These are phyloP conservation scores for Drosophila miranda DNA, from an alignment of 1,140 invertebrate genomes.

Conservation along the genomic window DNA sequence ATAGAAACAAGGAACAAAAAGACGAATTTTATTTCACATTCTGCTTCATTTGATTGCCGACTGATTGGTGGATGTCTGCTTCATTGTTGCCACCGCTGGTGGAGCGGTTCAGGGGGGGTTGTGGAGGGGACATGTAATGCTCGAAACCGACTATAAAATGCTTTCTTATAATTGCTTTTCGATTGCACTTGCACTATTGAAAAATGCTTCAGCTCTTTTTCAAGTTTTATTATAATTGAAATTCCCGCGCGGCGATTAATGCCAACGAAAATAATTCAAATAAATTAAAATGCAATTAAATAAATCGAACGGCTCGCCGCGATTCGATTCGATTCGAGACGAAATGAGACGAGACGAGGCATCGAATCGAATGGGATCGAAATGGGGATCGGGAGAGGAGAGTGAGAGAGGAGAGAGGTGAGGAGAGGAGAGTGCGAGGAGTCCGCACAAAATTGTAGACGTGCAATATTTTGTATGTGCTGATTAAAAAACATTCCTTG, in stretches of 20 bases:
- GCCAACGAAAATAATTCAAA: constrained; percentile 79
- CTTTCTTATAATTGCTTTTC: constrained; percentile 79
- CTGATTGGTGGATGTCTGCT: constrained; percentile 14
- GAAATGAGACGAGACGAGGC: background rate
- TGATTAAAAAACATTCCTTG: constrained; percentile 82
- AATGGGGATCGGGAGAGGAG: constrained; percentile 26
- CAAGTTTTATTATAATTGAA: constrained; percentile 76
- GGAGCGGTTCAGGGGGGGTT: background rate
- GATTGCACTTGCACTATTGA: constrained; percentile 73
- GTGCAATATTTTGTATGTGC: constrained; percentile 80
- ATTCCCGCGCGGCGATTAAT: constrained; percentile 73
- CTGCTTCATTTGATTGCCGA: constrained; percentile 7
- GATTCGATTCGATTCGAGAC: constrained; percentile 31
- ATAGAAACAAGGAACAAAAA: background rate
- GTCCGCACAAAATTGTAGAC: constrained; percentile 67
- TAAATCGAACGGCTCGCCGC: constrained; percentile 72
- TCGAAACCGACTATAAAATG: constrained; percentile 76
- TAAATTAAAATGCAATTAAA: constrained; percentile 82
- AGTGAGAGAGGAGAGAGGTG: background rate
- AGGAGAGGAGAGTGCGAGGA: constrained; percentile 28
- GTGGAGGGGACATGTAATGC: constrained; percentile 15
- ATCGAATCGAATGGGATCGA: background rate
- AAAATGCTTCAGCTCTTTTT: constrained; percentile 75
- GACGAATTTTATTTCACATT: constrained; percentile 1
- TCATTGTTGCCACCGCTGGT: constrained; percentile 26